Conservation (phyloP, 1,140 invertebrate genomes). For the Acromyrmex charruanus region DNA sequence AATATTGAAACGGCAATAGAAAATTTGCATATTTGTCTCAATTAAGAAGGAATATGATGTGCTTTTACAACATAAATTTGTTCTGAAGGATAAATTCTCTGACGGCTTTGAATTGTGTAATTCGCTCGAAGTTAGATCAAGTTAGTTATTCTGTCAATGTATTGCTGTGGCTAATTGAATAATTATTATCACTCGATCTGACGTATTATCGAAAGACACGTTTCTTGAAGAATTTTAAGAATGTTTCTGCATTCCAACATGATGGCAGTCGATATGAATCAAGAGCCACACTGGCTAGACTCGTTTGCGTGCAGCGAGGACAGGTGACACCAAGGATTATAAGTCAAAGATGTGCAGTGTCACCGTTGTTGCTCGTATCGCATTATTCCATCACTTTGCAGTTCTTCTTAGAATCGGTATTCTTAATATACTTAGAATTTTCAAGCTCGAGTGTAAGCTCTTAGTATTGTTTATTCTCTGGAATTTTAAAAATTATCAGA, state of each 20-base stretch:
- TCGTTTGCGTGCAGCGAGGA: constrained; percentile 62
- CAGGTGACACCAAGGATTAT: constrained; percentile 65
- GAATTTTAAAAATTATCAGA: constrained; percentile 53
- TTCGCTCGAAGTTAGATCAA: not conserved
- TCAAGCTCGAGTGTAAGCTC: constrained; percentile 61
- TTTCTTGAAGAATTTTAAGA: constrained; percentile 27
- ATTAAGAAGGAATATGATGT: not conserved
- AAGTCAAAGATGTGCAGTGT: constrained; percentile 69
- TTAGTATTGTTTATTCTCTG: constrained; percentile 49
- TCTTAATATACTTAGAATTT: constrained; percentile 70
- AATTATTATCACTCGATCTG: constrained; percentile 47
- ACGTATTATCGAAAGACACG: not conserved
- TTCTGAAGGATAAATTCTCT: not conserved
- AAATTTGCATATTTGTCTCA: constrained; percentile 18
- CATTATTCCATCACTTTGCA: constrained; percentile 67
- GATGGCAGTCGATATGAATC: constrained; percentile 18
- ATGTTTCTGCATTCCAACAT: constrained; percentile 27
- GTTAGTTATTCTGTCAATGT: not conserved
- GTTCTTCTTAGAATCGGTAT: constrained; percentile 34
- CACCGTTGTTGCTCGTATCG: constrained; percentile 40
- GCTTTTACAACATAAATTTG: not conserved
- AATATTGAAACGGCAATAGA: constrained; percentile 17
- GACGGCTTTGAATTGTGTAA: not conserved
- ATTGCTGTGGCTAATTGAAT: constrained; percentile 29
- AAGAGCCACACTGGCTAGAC: constrained; percentile 18